Evolutionary conservation across 2,888 invertebrate species (phyloP), one percentile per base, ranked within the genome.

Genomic region (Criorhina ranunculi): DNA sequence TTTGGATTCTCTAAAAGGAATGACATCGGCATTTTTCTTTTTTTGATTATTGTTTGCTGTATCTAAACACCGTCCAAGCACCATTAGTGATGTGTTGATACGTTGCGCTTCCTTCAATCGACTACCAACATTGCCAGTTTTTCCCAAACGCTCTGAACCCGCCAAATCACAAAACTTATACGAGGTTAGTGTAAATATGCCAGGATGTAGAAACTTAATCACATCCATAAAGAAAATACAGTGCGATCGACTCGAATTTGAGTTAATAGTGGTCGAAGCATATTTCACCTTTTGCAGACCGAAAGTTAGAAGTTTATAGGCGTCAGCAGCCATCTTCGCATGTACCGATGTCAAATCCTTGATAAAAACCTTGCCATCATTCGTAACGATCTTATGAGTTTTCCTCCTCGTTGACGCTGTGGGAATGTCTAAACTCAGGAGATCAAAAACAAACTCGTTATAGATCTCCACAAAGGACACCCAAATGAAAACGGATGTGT

Each of bases 151-250:
- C 91, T 98, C 98, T 12, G 96, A 95, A 0, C 98, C 98, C 51
- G 98, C 98, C 86, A 99, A 92, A 93, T 99, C 98, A 91, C 97
- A 98, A 88, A 99, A 95, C 0, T 96, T 95, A 87, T 98, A 93
- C 57, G 94, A 86, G 85, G 87, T 97, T 91, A 87, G 93, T 93
- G 88, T 37, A 88, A 31, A 89, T 87, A 24, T 89, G 79, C 77
- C 91, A 31, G 77, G 89, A 66, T 82, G 89, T 85, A 75, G 83
- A 35, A 90, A 91, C 57, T 94, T 93, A 51, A 95, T 94, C 0
- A 97, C 92, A 89, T 98, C 93, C 66, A 95, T 95, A 51, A 98
- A 95, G 90, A 98, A 98, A 66, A 98, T 94, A 86, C 96, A 96
- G 91, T 98, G 98, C 0, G 97, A 97, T 9, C 98, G 93, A 53